Percentiles rank a stretch among this genome's conserved stretches.
These are phyloP conservation scores for Hormaphis cornu DNA, from an alignment of 1,140 invertebrate genomes.

Conservation along the genomic window DNA sequence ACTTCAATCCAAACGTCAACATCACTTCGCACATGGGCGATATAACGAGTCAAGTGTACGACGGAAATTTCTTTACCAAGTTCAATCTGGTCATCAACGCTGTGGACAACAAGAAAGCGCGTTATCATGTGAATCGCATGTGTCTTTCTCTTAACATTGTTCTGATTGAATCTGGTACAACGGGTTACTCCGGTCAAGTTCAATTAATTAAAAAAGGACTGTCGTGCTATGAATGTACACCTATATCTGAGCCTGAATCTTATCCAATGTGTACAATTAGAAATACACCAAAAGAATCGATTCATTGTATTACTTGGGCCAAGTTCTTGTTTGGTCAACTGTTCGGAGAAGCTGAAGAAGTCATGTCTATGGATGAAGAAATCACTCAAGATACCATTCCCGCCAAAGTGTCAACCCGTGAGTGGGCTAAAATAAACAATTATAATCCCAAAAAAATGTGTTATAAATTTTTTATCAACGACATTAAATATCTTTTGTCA, in stretches of 20 bases:
- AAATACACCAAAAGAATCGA: slow-evolving; percentile 98
- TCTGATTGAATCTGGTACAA: slow-evolving; percentile 91
- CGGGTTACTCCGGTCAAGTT: slow-evolving; percentile 91
- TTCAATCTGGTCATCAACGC: slow-evolving; percentile 94
- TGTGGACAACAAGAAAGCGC: slow-evolving; percentile 88
- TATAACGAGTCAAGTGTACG: slow-evolving; percentile 74
- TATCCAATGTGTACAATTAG: slow-evolving; percentile 97
- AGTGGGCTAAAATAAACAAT: slow-evolving; percentile 73
- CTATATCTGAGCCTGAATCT: slow-evolving; percentile 81
- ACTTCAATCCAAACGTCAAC: slow-evolving; percentile 78
- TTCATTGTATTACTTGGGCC: slow-evolving; percentile 99
- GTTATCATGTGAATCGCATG: slow-evolving; percentile 98
- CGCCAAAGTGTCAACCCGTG: slow-evolving; percentile 71
- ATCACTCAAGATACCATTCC: slow-evolving; percentile 61
- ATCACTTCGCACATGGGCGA: slow-evolving; percentile 88
- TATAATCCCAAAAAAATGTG: slow-evolving; percentile 81
- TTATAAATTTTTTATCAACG: slow-evolving; percentile 85
- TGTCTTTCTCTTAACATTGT: slow-evolving; percentile 90
- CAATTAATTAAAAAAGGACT: slow-evolving; percentile 77
- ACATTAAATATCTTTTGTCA: slow-evolving; percentile 86
- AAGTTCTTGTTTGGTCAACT: slow-evolving; percentile 98
- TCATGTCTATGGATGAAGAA: slow-evolving; percentile 83
- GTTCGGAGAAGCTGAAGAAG: slow-evolving; percentile 93
- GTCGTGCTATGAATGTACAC: slow-evolving; percentile 95
- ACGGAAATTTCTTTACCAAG: slow-evolving; percentile 81